A percentile compares a stretch with the other conserved stretches of the same genome.
Evolutionary conservation across 2,113 vertebrate species (phyloP).

Genomic region (Sylvietta virens): DNA sequence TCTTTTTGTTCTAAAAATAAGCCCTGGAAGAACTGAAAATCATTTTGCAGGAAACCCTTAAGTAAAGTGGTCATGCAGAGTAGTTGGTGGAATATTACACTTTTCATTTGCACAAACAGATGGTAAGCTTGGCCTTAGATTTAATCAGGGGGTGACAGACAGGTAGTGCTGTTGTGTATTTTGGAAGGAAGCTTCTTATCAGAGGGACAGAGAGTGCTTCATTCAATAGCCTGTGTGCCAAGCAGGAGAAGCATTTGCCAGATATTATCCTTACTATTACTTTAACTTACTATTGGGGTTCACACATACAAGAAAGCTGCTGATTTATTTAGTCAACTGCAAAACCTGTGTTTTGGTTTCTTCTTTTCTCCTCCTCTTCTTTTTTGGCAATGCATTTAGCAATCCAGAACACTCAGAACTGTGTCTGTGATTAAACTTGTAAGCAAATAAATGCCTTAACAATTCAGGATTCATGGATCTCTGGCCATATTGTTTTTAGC

Average conservation of each 20-base stretch:
- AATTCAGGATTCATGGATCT: conserved; percentile 49
- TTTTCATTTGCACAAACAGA: conserved; percentile 81
- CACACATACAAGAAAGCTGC: not conserved
- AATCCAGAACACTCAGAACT: not conserved
- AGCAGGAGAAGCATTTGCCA: conserved; percentile 60
- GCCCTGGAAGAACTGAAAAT: conserved; percentile 50
- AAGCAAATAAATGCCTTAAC: conserved; percentile 33
- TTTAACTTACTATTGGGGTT: not conserved
- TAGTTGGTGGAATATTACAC: conserved; percentile 61
- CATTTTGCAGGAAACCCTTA: conserved; percentile 72
- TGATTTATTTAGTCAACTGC: conserved; percentile 67
- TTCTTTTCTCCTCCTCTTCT: not conserved
- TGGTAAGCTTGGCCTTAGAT: conserved; percentile 84
- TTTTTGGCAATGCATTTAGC: not conserved
- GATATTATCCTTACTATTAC: conserved; percentile 19
- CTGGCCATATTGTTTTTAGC: conserved; percentile 55
- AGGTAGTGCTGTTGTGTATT: conserved; percentile 76
- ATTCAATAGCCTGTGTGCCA: conserved; percentile 17
- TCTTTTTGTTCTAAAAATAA: conserved; percentile 68
- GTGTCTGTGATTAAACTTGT: conserved; percentile 20
- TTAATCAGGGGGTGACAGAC: conserved; percentile 74
- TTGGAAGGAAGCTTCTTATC: conserved; percentile 79
- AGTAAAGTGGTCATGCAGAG: conserved; percentile 65
- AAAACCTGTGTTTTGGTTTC: conserved; percentile 44
- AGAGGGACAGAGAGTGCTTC: conserved; percentile 64